Evolutionary conservation across 1,140 invertebrate species (phyloP).

Genomic region (Daktulosphaira vitifoliae): DNA sequence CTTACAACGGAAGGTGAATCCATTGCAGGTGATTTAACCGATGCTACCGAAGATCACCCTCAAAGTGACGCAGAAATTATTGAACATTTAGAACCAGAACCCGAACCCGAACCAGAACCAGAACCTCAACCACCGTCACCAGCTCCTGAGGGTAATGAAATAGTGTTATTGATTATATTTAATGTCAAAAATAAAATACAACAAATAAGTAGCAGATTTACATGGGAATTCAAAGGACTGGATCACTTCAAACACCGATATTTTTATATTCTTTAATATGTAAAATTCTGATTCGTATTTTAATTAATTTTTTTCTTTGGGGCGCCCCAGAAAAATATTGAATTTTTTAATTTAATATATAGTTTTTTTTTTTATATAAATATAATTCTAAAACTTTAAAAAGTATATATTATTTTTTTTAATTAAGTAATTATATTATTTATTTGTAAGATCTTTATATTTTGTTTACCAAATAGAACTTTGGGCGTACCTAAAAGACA

Average conservation of each 20-base stretch:
- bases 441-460: not conserved
- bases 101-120: slow-evolving; percentile 27
- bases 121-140: slow-evolving; percentile 36
- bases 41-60: not conserved
- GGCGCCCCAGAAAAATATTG: too few species aligned
- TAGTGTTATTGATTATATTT: too few species aligned
- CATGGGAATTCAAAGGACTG: too few species aligned
- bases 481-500: slow-evolving; percentile 40
- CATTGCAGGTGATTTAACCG: slow-evolving; percentile 24
- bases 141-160: slow-evolving; percentile 33
- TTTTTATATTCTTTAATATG: not conserved
- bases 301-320: too few species aligned
- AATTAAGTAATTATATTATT: not conserved
- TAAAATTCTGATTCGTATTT: not conserved
- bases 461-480: slow-evolving; percentile 35
- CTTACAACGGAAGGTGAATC: slow-evolving; percentile 34
- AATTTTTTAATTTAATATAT: too few species aligned
- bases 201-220: too few species aligned
- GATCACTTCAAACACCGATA: too few species aligned
- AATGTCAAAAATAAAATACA: too few species aligned
- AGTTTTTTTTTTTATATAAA: not conserved
- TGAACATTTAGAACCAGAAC: slow-evolving; percentile 28
- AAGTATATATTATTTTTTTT: not conserved
- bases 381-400: not conserved
- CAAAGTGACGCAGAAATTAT: slow-evolving; percentile 38